Base-by-base conservation (phyloP, 2,113 vertebrate genomes). In the Nothobranchius furzeri region DNA sequence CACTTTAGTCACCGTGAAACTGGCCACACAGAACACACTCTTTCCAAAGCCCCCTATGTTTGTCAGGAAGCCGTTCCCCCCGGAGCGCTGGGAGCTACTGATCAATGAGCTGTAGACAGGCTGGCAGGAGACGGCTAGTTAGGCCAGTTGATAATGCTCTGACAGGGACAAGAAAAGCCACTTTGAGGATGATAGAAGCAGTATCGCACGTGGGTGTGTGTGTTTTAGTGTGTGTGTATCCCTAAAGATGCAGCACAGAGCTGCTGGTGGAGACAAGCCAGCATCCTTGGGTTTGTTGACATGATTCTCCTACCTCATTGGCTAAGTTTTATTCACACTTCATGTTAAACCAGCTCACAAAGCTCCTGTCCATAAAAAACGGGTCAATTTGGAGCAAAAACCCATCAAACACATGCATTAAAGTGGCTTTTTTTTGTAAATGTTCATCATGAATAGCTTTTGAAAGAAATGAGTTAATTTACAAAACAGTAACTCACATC, bases 61-160 rank as follows among this genome's bases (percentile, higher is more conserved):
- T 83, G 79, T 75, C 84, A 87, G 87, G 86, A 87, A 90, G 72
- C 76, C 69, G 15, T 75, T 61, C 12, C 73, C 63, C 66, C 37
- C 70, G 6, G 45, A 75, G 69, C 49, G n/a, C 0, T 30, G 35
- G 40, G 25, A 42, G 60, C 13, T 2, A 0, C 37, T 70, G 75
- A 86, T 87, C 87, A 81, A 70, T 70, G 79, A 78, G 72, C 78
- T 73, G 80, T 58, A 74, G 76, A 78, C 65, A 55, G 57, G 76
- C 60, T 15, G 60, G 67, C 70, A 62, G 67, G 63, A 51, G 50
- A 60, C 70, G 12, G 72, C 60, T 42, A 51, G 66, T 83, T 65
- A 70, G 76, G 17, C 43, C 20, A 49, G 62, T 61, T 73, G 73
- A 71, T 77, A 50, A 69, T 35, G 55, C n/a, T 61, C 57, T 13